Evolutionary conservation across 2,113 vertebrate genomes (phyloP).

Genomic region (Oryzias melastigma): DNA sequence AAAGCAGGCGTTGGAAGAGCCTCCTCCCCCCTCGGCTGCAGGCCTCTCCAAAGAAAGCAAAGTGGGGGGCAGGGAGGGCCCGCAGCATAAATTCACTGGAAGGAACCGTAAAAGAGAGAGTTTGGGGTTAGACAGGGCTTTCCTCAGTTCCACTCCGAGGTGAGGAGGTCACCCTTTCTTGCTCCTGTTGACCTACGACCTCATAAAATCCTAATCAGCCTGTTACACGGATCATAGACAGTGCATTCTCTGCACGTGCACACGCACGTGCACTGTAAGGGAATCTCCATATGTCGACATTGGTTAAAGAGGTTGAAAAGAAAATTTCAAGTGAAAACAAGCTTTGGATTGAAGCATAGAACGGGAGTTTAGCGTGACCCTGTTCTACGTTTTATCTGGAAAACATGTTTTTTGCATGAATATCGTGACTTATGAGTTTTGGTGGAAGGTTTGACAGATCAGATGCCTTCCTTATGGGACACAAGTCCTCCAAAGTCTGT

Average conservation of each 20-base stretch:
- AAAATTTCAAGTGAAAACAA: too few species aligned
- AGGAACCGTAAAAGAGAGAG: conserved; percentile 51
- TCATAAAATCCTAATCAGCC: conserved; percentile 63
- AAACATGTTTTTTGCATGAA: too few species aligned
- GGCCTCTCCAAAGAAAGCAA: conserved; percentile 1
- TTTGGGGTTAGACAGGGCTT: conserved; percentile 39
- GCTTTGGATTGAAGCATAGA: too few species aligned
- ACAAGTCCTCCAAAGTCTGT: too few species aligned
- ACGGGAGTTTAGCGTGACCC: too few species aligned
- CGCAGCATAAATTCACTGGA: conserved; percentile 39
- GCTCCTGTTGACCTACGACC: conserved; percentile 69
- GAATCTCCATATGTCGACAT: conserved; percentile 34
- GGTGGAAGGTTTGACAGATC: too few species aligned
- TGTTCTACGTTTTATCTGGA: too few species aligned
- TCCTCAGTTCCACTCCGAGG: conserved; percentile 48
- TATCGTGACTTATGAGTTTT: too few species aligned
- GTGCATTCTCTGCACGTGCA: conserved; percentile 27
- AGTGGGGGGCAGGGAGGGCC: neutral
- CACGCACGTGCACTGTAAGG: conserved; percentile 17
- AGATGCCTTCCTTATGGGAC: too few species aligned
- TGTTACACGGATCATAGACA: conserved; percentile 57
- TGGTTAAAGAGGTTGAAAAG: conserved; percentile 3
- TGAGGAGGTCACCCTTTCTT: conserved; percentile 34
- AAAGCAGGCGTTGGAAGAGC: conserved; percentile 11
- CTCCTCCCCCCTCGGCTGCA: neutral